These are phyloP conservation scores for Puma concolor DNA, from an alignment of 2,113 vertebrate genomes.

Conservation along the genomic window DNA sequence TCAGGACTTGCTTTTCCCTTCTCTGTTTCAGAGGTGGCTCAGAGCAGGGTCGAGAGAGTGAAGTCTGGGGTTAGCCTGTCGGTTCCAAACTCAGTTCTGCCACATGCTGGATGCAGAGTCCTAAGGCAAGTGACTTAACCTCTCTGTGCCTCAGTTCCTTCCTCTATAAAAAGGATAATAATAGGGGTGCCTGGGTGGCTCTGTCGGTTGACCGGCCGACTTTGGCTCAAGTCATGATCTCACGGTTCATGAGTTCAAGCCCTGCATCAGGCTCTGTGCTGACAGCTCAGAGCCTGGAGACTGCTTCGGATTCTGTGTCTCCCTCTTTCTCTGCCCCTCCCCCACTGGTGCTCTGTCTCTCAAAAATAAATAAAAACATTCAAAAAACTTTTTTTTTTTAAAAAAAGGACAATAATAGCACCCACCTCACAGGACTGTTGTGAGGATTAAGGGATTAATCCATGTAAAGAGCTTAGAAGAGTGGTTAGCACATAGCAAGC, in stretches of 20 bases:
- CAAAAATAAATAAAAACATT: too few species aligned
- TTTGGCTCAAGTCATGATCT: too few species aligned
- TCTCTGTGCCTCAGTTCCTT: neutral
- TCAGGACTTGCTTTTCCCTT: neutral
- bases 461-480: neutral
- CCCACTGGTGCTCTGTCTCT: too few species aligned
- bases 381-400: too few species aligned
- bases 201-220: too few species aligned
- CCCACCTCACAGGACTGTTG: neutral
- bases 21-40: neutral
- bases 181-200: too few species aligned
- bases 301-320: too few species aligned
- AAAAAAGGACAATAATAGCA: neutral
- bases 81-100: neutral
- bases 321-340: too few species aligned
- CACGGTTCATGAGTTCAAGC: too few species aligned
- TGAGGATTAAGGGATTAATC: neutral
- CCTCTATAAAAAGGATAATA: neutral
- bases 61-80: neutral
- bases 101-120: neutral
- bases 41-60: neutral
- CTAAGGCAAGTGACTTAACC: neutral
- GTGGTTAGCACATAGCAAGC: neutral
- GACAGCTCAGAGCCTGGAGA: too few species aligned
- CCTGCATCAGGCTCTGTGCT: too few species aligned